Conservation (phyloP, 2,113 vertebrate species). For the Cervus canadensis region DNA sequence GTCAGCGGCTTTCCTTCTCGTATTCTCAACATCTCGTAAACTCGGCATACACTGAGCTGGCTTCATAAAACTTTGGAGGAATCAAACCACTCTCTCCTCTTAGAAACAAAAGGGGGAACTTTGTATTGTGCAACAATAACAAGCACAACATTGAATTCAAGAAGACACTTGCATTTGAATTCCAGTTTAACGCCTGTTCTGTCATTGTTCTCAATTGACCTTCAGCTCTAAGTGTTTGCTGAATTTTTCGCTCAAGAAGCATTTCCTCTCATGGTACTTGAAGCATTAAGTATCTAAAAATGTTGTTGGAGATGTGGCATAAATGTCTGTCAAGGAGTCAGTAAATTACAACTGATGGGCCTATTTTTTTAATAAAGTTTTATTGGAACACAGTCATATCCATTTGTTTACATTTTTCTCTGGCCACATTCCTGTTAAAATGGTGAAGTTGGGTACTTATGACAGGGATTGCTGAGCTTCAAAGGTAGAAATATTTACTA, state of each 20-base stretch:
- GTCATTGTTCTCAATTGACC: not conserved
- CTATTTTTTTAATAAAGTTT: not conserved
- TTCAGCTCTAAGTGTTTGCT: not conserved
- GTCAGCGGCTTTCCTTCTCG: not conserved
- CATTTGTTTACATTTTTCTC: not conserved
- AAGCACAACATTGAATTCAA: not conserved
- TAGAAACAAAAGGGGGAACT: not conserved
- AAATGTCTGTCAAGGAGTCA: not conserved
- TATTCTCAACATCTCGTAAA: not conserved
- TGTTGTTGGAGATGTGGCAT: not conserved
- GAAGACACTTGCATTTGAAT: not conserved
- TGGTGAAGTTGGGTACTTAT: not conserved
- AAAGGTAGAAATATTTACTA: not conserved
- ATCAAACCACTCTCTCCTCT: not conserved
- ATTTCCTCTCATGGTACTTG: not conserved
- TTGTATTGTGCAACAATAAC: not conserved
- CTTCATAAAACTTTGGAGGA: not conserved
- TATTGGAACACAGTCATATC: not conserved
- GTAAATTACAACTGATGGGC: not conserved
- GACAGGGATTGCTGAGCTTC: not conserved
- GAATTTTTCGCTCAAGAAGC: not conserved
- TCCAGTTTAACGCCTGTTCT: not conserved
- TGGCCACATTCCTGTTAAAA: not conserved
- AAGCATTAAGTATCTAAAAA: not conserved
- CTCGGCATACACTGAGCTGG: not conserved